These are phyloP conservation scores for Orchesella cincta DNA, from an alignment of 1,140 invertebrate species.

Conservation along the genomic window DNA sequence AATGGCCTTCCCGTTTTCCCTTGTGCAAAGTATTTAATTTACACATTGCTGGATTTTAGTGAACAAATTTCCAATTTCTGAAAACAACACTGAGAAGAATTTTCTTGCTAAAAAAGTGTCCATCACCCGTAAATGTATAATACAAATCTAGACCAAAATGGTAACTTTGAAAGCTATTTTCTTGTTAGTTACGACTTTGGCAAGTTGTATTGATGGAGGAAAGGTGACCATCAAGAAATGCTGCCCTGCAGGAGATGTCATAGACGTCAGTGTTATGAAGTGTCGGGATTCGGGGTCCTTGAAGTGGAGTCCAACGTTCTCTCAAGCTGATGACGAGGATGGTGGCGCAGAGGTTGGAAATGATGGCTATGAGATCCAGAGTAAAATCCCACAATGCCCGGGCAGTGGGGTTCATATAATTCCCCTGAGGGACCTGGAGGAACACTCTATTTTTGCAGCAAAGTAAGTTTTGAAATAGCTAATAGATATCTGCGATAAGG, in stretches of 20 bases:
- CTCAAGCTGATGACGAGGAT: background rate
- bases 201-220: background rate
- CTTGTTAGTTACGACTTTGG: background rate
- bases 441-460: constrained; percentile 6
- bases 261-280: constrained; percentile 18
- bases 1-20: too few relatives aligned
- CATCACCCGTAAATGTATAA: too few relatives aligned
- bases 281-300: background rate
- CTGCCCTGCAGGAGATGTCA: background rate
- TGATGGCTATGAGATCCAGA: background rate
- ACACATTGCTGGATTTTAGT: too few relatives aligned
- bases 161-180: too few relatives aligned
- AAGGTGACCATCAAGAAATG: constrained; percentile 11
- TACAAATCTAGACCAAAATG: too few relatives aligned
- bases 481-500: background rate
- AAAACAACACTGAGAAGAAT: too few relatives aligned
- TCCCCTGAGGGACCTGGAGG: background rate
- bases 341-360: background rate
- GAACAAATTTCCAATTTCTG: too few relatives aligned
- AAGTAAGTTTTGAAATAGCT: background rate
- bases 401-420: constrained; percentile 16
- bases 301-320: background rate
- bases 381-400: constrained; percentile 11
- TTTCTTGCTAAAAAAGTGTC: too few relatives aligned
- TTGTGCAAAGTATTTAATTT: too few relatives aligned